phyloP scores from a whole-genome alignment of 1,140 invertebrate genomes.

The Neuroterus valhalla region DNA sequence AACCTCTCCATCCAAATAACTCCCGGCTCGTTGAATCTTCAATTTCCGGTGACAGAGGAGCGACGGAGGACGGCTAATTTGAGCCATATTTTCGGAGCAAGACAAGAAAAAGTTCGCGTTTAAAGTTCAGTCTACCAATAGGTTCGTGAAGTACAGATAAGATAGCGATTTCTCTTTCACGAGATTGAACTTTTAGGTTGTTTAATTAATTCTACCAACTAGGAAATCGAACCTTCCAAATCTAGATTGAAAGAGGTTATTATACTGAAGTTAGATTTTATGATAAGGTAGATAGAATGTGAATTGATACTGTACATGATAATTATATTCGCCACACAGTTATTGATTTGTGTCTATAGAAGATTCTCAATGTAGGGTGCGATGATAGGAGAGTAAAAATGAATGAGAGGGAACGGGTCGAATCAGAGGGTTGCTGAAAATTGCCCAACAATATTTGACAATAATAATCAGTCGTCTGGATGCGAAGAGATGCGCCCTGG shows the following conservation, averaged over 20 bases:
- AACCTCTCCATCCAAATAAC: slow-evolving; percentile 53
- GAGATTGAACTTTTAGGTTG: background rate
- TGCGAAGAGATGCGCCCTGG: slow-evolving; percentile 5
- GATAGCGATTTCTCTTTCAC: slow-evolving; percentile 9
- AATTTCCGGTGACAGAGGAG: slow-evolving; percentile 61
- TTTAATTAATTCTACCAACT: background rate
- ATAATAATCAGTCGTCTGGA: slow-evolving; percentile 11
- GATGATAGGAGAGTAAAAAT: background rate
- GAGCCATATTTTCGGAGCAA: slow-evolving; percentile 26
- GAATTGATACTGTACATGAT: background rate
- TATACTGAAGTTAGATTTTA: too few species aligned
- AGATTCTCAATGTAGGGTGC: background rate
- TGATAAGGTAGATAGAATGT: too few species aligned
- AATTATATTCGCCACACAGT: background rate
- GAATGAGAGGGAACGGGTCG: background rate
- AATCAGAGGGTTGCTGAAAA: slow-evolving; percentile 7
- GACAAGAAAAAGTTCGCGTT: slow-evolving; percentile 13
- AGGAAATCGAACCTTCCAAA: background rate
- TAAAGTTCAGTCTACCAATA: slow-evolving; percentile 15
- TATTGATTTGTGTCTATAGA: background rate
- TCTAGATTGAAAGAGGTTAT: too few species aligned
- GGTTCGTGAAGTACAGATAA: slow-evolving; percentile 6
- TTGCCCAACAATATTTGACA: slow-evolving; percentile 16
- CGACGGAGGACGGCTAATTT: slow-evolving; percentile 35
- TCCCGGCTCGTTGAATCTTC: slow-evolving; percentile 66